Percentiles rank a stretch among this genome's conserved stretches.
These are phyloP conservation scores for Canis aureus DNA, from an alignment of 2,113 vertebrate species.

Conservation along the genomic window DNA sequence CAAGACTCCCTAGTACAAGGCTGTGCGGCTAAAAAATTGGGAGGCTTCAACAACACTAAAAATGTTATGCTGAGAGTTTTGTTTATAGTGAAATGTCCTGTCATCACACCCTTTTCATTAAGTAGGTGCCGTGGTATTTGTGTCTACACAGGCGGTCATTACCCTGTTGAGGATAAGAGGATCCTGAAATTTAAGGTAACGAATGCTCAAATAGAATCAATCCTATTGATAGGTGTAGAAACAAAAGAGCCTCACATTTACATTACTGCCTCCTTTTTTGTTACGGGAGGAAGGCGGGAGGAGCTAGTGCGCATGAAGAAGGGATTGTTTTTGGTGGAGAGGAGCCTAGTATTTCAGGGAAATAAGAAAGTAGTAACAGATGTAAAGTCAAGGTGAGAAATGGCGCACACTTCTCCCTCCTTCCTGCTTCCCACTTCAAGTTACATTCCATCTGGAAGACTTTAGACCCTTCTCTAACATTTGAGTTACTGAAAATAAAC, in stretches of 20 bases:
- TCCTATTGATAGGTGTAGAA: conserved; percentile 65
- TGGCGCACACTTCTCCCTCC: conserved; percentile 67
- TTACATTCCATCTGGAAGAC: conserved; percentile 81
- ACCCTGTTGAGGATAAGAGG: conserved; percentile 46
- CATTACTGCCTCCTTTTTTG: conserved; percentile 60
- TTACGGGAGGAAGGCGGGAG: conserved; percentile 28
- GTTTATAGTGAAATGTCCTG: conserved; percentile 43
- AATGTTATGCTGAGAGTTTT: conserved; percentile 16
- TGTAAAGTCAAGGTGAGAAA: conserved; percentile 84
- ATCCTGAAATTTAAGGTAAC: conserved; percentile 65
- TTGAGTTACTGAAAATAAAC: conserved; percentile 81
- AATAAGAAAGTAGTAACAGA: conserved; percentile 84
- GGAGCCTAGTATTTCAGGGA: conserved; percentile 82
- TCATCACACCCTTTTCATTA: conserved; percentile 33
- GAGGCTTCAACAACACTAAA: conserved; percentile 47
- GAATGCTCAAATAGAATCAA: conserved; percentile 59
- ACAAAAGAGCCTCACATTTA: conserved; percentile 70
- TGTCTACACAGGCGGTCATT: conserved; percentile 48
- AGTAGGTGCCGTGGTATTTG: conserved; percentile 9
- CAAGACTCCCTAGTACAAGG: neutral
- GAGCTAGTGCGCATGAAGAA: conserved; percentile 65
- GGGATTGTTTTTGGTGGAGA: conserved; percentile 82
- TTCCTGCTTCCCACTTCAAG: conserved; percentile 80
- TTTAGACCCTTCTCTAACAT: conserved; percentile 76
- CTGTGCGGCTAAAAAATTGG: neutral